Conservation (phyloP, 2,888 invertebrate species). For the Mythimna impura region DNA sequence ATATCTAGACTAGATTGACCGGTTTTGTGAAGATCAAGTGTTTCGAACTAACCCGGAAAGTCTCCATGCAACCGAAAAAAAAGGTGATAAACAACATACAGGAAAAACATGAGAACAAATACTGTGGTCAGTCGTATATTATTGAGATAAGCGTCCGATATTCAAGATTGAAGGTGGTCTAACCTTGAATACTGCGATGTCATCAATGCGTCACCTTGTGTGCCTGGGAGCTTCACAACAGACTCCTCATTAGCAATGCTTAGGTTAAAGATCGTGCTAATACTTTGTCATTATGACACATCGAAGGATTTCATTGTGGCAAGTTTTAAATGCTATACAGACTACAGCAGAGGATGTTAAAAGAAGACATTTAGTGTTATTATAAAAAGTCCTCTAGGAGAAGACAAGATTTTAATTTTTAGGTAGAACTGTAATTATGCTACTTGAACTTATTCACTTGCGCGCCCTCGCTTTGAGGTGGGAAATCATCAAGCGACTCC, state of each 20-base stretch:
- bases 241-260: constrained; percentile 43
- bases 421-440: background rate
- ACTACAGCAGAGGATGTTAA: background rate
- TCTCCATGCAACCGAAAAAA: constrained; percentile 10
- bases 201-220: constrained; percentile 50
- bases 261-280: constrained; percentile 39
- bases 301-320: constrained; percentile 22
- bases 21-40: background rate
- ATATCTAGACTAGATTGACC: constrained; percentile 8
- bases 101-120: constrained; percentile 45
- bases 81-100: constrained; percentile 23
- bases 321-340: background rate
- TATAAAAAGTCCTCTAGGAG: background rate
- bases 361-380: background rate
- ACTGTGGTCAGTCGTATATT: constrained; percentile 17
- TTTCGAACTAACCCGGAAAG: constrained; percentile 6
- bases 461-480: too few species aligned
- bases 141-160: constrained; percentile 29
- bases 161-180: constrained; percentile 35
- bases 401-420: background rate
- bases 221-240: constrained; percentile 18
- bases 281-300: constrained; percentile 25
- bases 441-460: too few species aligned
- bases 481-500: too few species aligned
- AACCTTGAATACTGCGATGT: constrained; percentile 45